Evolutionary conservation across 2,888 invertebrate genomes (phyloP), one percentile per base, ranked within the genome.

Genomic region (Metallyticus violacea): DNA sequence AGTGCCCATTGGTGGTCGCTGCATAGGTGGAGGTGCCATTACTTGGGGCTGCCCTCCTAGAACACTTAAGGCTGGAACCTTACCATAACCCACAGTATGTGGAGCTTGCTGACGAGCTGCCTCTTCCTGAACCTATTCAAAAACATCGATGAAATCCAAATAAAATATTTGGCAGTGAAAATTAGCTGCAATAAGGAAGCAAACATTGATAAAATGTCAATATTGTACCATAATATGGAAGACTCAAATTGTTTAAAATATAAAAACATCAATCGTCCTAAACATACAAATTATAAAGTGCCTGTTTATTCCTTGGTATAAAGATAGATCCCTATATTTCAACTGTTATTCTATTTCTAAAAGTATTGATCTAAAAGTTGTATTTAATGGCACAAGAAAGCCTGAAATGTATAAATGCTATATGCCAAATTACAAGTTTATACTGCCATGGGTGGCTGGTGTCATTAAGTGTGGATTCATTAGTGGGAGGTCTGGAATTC

Each of bases 81-180:
- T 97, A 89, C 97, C 97, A 88, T 96, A 97, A 85, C 94, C 93
- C 9, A 93, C 93, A 30, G 92, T 91, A 90, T 96, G 96, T 76
- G 97, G 96, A 81, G 95, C 96, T 91, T 97, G 97, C 91, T 98
- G 97, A 80, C 97, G 93, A 7, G 97, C 97, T 85, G 97, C 98
- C 91, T 97, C 97, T 91, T 97, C 98, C 91, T 98, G 98, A 4
- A 98, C 96, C 92, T 95, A 91, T 7, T 25, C 6, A 82, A 6
- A 79, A 79, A 81, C 7, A 81, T 30, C 26, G 27, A 7, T 6
- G 7, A 25, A 29, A 27, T 26, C 15, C n/a, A 26, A 81, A 7
- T 7, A 15, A 9, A 7, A 40, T 0, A 62, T 1, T 62, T 2
- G 15, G 3, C 40, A 62, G 3, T 7, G 40, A 40, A 3, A 1